Conservation (phyloP, 2,888 invertebrate genomes). For the Drosophila colorata region DNA sequence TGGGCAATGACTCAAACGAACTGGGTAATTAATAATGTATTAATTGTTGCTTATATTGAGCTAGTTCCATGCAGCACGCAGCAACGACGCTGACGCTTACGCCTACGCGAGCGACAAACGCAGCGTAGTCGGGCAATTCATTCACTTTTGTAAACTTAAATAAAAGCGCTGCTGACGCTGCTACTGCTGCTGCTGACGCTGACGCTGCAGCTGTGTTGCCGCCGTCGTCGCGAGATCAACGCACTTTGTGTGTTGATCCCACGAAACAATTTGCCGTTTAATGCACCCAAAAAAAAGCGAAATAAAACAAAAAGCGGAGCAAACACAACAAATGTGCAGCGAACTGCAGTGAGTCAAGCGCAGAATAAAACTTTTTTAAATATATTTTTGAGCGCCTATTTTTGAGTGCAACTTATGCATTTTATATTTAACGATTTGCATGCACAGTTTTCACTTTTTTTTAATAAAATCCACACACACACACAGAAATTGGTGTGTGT, state of each 20-base stretch:
- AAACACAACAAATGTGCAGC: slow-evolving; percentile 44
- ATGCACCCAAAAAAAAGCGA: slow-evolving; percentile 68
- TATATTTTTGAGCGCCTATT: slow-evolving; percentile 27
- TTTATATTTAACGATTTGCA: slow-evolving; percentile 42
- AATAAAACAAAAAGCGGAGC: slow-evolving; percentile 23
- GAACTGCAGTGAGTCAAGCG: slow-evolving; percentile 52
- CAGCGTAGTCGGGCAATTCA: slow-evolving; percentile 52
- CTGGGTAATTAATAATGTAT: slow-evolving; percentile 62
- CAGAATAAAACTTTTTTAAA: background rate
- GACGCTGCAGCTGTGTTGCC: slow-evolving; percentile 28
- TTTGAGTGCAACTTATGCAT: slow-evolving; percentile 39
- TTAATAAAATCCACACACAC: slow-evolving; percentile 17
- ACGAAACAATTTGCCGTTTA: slow-evolving; percentile 80
- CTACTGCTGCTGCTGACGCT: slow-evolving; percentile 23
- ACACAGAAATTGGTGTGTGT: slow-evolving; percentile 6
- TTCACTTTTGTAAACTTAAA: slow-evolving; percentile 72
- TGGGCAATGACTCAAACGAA: slow-evolving; percentile 59
- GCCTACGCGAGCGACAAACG: slow-evolving; percentile 29
- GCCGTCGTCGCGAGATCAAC: slow-evolving; percentile 66
- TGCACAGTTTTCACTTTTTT: slow-evolving; percentile 60
- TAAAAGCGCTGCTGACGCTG: slow-evolving; percentile 40
- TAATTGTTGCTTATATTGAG: slow-evolving; percentile 71
- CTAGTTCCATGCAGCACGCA: slow-evolving; percentile 49
- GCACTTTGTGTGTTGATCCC: slow-evolving; percentile 77
- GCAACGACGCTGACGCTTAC: slow-evolving; percentile 40